These are phyloP conservation scores for Dyspetes luteomarginatus DNA, from an alignment of 2,888 invertebrate species.

Conservation along the genomic window DNA sequence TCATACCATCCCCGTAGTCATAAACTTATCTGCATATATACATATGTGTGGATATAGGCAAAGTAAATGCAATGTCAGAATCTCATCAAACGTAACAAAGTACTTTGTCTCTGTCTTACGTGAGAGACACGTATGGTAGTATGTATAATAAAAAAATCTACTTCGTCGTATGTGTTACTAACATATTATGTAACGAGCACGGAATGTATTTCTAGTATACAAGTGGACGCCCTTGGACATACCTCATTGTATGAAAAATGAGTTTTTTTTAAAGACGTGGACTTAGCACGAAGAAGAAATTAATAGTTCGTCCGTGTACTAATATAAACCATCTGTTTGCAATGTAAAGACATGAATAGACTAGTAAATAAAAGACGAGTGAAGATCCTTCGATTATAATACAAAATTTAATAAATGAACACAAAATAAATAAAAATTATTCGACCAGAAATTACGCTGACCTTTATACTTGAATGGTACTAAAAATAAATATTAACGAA, in stretches of 20 bases:
- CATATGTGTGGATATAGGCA: background rate
- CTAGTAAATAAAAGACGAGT: constrained; percentile 18
- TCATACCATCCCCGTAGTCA: background rate
- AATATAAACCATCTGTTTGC: no score
- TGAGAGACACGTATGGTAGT: background rate
- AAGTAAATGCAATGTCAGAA: constrained; percentile 1
- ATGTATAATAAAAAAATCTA: constrained; percentile 33
- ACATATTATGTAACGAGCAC: constrained; percentile 65
- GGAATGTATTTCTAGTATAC: constrained; percentile 68
- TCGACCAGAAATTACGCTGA: background rate
- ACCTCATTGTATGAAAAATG: constrained; percentile 71
- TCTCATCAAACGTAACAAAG: constrained; percentile 2
- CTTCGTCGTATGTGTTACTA: constrained; percentile 23
- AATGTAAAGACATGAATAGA: constrained; percentile 9
- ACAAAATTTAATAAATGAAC: background rate
- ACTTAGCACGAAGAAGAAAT: constrained; percentile 53
- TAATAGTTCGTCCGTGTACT: constrained; percentile 41
- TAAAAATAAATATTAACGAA: constrained; percentile 1
- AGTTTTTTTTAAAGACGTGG: constrained; percentile 71
- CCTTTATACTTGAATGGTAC: background rate
- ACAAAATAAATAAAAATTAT: background rate
- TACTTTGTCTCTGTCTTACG: background rate
- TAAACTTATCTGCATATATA: background rate
- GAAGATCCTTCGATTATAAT: constrained; percentile 4
- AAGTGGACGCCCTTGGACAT: constrained; percentile 77